Evolutionary conservation across 2,888 invertebrate genomes (phyloP), one percentile per base, ranked within the genome.

Genomic region (Spodoptera picta): DNA sequence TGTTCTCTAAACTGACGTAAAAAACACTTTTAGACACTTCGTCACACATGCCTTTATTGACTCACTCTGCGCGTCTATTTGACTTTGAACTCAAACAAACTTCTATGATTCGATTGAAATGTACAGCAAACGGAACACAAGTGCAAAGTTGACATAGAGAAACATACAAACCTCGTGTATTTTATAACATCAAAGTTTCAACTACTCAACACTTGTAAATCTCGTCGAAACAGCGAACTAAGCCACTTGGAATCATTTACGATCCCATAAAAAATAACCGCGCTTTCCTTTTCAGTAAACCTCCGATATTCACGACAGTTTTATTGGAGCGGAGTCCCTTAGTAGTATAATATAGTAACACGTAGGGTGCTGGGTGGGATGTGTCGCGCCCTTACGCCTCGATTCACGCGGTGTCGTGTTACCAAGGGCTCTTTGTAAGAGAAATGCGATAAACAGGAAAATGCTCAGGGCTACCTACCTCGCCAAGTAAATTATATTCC

Each of bases 361-460:
- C 66, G 79, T 78, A 75, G 82, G 77, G 82, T 44, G 65, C 47
- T 27, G 65, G 65, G 69, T 82, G 81, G 79, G 81, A 81, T 81
- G 80, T 61, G 80, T 74, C 79, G 78, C 82, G 79, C 75, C 82
- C 82, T 84, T 77, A 83, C 82, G 86, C 81, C 80, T 85, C 84
- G 82, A 77, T 86, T 84, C 83, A 84, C 81, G 67, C 80, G 79
- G 83, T 83, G 82, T 84, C 78, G 73, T 80, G 77, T 87, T 87
- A 84, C 89, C 73, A 72, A 79, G 75, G 77, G 77, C 67, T 66
- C 76, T 82, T 80, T 77, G 76, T 78, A 73, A 71, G 62, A 71
- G 78, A 79, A 81, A 82, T 83, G 83, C 79, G 80, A 84, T 87
- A 85, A 88, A 88, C 88, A 89, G 87, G 88, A 89, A 89, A 88